phyloP scores from a whole-genome alignment of 2,888 invertebrate genomes.

The Scrobipalpa costella region DNA sequence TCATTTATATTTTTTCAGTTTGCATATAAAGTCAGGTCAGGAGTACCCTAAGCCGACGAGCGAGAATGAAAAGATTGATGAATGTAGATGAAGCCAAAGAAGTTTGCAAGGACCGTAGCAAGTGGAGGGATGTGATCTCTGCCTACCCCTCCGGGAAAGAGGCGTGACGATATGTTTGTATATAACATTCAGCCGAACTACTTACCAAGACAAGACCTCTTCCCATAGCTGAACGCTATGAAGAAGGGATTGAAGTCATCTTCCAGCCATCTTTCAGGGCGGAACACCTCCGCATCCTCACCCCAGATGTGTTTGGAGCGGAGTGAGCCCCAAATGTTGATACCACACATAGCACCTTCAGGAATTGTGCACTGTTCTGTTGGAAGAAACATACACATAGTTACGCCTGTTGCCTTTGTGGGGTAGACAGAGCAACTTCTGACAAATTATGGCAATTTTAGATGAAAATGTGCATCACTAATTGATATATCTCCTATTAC shows the following conservation, averaged over 20 bases:
- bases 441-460: too few relatives aligned
- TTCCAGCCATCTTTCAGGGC: constrained; percentile 60
- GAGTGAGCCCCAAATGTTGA: constrained; percentile 57
- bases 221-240: constrained; percentile 58
- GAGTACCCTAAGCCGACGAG: too few relatives aligned
- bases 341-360: constrained; percentile 44
- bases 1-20: not conserved
- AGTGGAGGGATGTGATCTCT: too few relatives aligned
- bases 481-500: too few relatives aligned
- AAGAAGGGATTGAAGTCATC: constrained; percentile 38
- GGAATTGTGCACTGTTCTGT: constrained; percentile 55
- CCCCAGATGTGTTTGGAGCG: constrained; percentile 56
- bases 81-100: too few relatives aligned
- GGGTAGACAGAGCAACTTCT: constrained; percentile 23
- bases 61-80: too few relatives aligned
- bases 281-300: constrained; percentile 47
- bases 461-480: too few relatives aligned
- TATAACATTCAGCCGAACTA: not conserved
- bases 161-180: too few relatives aligned
- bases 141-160: too few relatives aligned
- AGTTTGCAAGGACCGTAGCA: too few relatives aligned
- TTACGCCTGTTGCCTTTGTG: not conserved
- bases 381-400: not conserved
- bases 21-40: too few relatives aligned
- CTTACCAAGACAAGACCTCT: constrained; percentile 55